These are phyloP conservation scores for Erinaceus europaeus DNA, from an alignment of 2,113 vertebrate genomes.

Conservation along the genomic window DNA sequence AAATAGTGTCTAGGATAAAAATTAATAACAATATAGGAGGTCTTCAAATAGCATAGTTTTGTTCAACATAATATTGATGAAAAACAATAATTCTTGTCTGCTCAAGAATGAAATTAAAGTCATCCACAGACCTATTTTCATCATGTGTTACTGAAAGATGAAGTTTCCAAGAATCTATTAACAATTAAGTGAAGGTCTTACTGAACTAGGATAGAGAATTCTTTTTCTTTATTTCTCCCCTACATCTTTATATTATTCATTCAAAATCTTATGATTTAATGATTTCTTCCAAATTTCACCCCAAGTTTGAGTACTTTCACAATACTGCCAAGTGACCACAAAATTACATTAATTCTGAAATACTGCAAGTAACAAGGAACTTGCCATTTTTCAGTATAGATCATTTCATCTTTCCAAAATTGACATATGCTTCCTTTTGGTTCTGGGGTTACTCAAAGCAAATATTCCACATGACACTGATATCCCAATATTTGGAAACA, in stretches of 20 bases:
- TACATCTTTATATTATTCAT: not conserved
- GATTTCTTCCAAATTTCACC: not conserved
- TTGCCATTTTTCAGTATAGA: not conserved
- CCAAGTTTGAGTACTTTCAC: not conserved
- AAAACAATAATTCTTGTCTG: not conserved
- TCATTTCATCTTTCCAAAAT: not conserved
- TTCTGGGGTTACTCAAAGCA: too few species aligned
- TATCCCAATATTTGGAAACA: not conserved
- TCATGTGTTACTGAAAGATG: too few species aligned
- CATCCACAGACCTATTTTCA: too few species aligned
- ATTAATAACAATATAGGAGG: too few species aligned
- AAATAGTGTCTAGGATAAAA: too few species aligned
- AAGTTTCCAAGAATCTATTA: too few species aligned
- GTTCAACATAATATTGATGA: too few species aligned
- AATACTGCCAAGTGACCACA: not conserved
- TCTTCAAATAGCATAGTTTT: too few species aligned
- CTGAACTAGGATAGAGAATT: too few species aligned
- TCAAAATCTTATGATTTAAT: not conserved
- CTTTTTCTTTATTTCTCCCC: not conserved
- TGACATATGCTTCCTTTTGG: too few species aligned
- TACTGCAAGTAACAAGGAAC: not conserved
- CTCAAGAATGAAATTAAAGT: too few species aligned
- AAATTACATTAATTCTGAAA: not conserved
- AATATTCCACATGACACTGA: not conserved
- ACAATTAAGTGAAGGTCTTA: too few species aligned